Evolutionary conservation across 92 coral and sea anemone genomes (phyloP), one percentile per base, ranked within the genome.

Genomic region (Blastomussa wellsi): DNA sequence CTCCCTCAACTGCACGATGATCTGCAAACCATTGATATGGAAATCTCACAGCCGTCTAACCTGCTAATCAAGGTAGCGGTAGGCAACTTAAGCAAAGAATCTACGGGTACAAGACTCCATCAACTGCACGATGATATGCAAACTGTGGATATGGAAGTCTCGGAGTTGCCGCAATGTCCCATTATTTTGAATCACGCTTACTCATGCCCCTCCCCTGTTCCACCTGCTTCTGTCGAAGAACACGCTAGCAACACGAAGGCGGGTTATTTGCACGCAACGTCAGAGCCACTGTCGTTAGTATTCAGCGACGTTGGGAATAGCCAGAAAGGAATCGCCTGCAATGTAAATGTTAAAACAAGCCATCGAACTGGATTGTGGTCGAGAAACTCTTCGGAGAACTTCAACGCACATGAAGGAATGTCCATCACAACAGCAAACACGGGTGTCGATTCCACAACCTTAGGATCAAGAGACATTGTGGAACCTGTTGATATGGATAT

Each of bases 51-150:
- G 16, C 32, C 32, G 16, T 28, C 33, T 24, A 11, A 44, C 48
- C 35, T 33, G 48, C 15, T 16, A 6, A 39, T 62, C 15, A 13
- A 48, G 44, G 19, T 1, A 4, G 28, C 32, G 20, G 10, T 32
- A 17, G 19, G 9, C 22, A 49, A 10, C 31, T 24, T 57, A 26
- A 35, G 2, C 19, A 53, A 53, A 16, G 64, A 1, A 17, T 20
- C 49, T 15, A 32, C 31, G 4, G 7, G 4, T 7, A 11, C 69
- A 13, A 64, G 55, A 4, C 36, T 52, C 28, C 7, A 13, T 35
- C 29, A 77, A n/a, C 19, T 55, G 83, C 57, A 62, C 16, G 73
- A 79, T 11, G 66, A 60, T 41, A 42, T 79, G n/a, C 57, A 62
- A 29, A 7, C n/a, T 9, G 26, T 79, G 17, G 74, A 79, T 31